Conservation (phyloP, 2,888 invertebrate species). For the Micoletzkya japonica region DNA sequence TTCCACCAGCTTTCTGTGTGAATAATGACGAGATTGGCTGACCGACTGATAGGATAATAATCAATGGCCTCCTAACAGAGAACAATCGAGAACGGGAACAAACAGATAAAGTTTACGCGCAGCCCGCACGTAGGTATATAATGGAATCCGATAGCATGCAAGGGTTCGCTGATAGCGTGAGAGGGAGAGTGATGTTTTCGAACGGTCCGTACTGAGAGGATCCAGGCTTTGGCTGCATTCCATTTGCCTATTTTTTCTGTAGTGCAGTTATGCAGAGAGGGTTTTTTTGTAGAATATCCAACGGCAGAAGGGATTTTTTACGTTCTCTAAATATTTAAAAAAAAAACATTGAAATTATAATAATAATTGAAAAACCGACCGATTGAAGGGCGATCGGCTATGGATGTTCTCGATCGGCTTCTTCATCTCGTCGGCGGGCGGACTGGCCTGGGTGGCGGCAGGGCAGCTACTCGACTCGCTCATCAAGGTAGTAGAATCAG, state of each 20-base stretch:
- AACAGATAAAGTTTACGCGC: too few species aligned
- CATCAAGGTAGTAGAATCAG: conserved; percentile 38
- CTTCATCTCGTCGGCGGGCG: conserved; percentile 44
- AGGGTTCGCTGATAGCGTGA: too few species aligned
- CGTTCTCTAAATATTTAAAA: neutral
- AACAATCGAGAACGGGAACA: too few species aligned
- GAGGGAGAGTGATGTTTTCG: too few species aligned
- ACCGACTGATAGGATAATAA: too few species aligned
- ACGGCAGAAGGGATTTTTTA: neutral
- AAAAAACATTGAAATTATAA: neutral
- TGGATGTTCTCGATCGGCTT: conserved; percentile 48
- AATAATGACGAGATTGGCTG: too few species aligned
- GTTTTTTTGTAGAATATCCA: too few species aligned
- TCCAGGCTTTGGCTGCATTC: neutral
- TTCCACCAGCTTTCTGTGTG: too few species aligned
- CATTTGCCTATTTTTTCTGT: neutral
- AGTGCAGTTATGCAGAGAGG: too few species aligned
- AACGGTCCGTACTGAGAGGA: neutral
- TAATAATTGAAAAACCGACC: neutral
- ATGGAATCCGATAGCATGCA: too few species aligned
- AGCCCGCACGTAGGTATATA: too few species aligned
- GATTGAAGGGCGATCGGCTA: conserved; percentile 47
- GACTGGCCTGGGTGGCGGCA: conserved; percentile 45
- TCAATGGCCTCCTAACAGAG: too few species aligned
- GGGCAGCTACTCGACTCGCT: conserved; percentile 43